Conservation (phyloP, 92 coral and sea anemone species). For the Actinernus sp. region DNA sequence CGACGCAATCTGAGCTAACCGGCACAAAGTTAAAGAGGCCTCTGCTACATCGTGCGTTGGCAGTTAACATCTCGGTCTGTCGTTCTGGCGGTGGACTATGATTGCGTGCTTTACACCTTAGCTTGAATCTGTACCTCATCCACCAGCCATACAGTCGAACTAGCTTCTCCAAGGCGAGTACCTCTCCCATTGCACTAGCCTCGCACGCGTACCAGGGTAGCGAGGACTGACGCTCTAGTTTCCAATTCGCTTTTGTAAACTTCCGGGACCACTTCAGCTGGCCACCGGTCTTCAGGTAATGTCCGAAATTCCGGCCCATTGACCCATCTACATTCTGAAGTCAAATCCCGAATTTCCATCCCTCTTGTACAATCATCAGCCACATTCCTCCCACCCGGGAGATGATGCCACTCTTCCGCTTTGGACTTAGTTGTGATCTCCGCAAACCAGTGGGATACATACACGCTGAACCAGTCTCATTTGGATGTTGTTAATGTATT, state of each 20-base stretch:
- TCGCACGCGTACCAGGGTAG: not conserved
- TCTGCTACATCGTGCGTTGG: too few species aligned
- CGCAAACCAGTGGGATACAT: slow-evolving; percentile 20
- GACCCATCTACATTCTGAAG: slow-evolving; percentile 36
- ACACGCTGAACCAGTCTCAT: slow-evolving; percentile 9
- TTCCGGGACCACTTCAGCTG: not conserved
- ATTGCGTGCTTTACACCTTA: not conserved
- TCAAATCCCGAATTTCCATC: slow-evolving; percentile 15
- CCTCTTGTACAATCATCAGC: slow-evolving; percentile 29
- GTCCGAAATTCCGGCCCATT: slow-evolving; percentile 12
- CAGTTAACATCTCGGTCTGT: too few species aligned
- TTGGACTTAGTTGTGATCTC: slow-evolving; percentile 20
- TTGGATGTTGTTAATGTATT: slow-evolving; percentile 9
- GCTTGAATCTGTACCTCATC: slow-evolving; percentile 6
- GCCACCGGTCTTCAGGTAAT: slow-evolving; percentile 1
- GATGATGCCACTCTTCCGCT: slow-evolving; percentile 38
- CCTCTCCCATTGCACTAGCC: not conserved
- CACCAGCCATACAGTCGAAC: slow-evolving; percentile 5
- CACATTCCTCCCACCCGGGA: slow-evolving; percentile 27
- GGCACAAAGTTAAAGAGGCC: too few species aligned
- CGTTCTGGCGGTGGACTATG: not conserved
- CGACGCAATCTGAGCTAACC: too few species aligned
- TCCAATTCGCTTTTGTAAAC: not conserved
- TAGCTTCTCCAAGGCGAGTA: slow-evolving; percentile 7
- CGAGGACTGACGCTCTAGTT: not conserved